phyloP scores from a whole-genome alignment of 2,113 vertebrate genomes.

The Anser cygnoides region DNA sequence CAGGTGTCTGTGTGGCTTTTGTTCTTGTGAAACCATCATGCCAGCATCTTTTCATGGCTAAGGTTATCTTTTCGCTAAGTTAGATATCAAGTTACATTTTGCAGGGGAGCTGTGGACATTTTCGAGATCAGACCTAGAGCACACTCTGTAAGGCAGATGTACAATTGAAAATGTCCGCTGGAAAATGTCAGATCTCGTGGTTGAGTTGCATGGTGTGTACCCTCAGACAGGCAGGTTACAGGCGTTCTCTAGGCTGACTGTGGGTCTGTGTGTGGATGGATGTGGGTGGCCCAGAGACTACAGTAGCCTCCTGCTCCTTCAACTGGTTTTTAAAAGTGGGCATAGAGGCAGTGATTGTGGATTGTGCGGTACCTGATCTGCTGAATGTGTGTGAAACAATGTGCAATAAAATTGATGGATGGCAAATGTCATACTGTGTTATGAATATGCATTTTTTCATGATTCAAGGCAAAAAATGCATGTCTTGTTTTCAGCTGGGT shows the following conservation, averaged over 20 bases:
- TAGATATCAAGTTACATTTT: neutral
- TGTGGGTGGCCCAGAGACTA: neutral
- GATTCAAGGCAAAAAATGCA: slow-evolving; percentile 27
- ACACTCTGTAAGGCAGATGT: neutral
- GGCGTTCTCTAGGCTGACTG: neutral
- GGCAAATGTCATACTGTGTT: slow-evolving; percentile 9
- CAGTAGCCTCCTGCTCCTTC: neutral
- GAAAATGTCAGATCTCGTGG: neutral
- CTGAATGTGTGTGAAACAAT: neutral
- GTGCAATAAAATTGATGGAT: slow-evolving; percentile 25
- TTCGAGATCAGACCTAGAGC: neutral
- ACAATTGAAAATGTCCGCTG: neutral
- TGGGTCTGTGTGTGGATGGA: neutral
- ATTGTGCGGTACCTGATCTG: neutral
- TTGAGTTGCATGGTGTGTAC: neutral
- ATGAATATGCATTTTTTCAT: slow-evolving; percentile 47
- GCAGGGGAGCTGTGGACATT: neutral
- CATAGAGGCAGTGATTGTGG: neutral
- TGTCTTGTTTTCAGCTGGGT: too few species aligned
- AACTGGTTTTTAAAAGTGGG: neutral
- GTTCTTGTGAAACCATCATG: neutral
- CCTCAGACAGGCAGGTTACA: neutral
- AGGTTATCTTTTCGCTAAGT: neutral
- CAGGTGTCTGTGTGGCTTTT: neutral
- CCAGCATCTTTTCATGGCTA: neutral